phyloP scores from a whole-genome alignment of 2,888 invertebrate genomes.

The Nymphalis c-album region DNA sequence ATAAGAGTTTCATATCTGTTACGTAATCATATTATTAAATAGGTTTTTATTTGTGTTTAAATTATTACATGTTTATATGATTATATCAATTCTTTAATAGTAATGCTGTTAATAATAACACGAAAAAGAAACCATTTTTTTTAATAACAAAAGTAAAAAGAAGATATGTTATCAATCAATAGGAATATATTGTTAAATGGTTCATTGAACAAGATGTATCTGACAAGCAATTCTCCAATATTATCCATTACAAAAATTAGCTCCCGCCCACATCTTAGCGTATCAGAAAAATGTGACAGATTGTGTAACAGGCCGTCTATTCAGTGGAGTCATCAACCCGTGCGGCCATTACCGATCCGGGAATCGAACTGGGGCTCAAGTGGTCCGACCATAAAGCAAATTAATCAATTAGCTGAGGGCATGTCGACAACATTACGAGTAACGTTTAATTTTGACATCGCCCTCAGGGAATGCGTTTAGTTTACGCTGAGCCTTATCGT shows the following conservation, averaged over 20 bases:
- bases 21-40: slow-evolving; percentile 1
- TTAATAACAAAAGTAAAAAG: too few species aligned
- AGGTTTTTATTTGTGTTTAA: slow-evolving; percentile 2
- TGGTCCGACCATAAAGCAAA: slow-evolving; percentile 79
- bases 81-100: not conserved
- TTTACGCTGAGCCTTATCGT: slow-evolving; percentile 44
- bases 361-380: slow-evolving; percentile 73
- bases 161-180: not conserved
- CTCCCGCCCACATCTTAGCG: slow-evolving; percentile 45
- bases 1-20: slow-evolving; percentile 19
- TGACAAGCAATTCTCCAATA: slow-evolving; percentile 12
- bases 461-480: slow-evolving; percentile 48
- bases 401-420: slow-evolving; percentile 81
- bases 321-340: slow-evolving; percentile 66
- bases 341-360: slow-evolving; percentile 65
- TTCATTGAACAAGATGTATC: slow-evolving; percentile 2
- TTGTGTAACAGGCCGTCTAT: slow-evolving; percentile 73
- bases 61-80: not conserved
- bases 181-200: not conserved
- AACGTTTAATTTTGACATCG: slow-evolving; percentile 77
- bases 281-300: slow-evolving; percentile 74
- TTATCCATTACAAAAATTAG: slow-evolving; percentile 53
- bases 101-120: too few species aligned
- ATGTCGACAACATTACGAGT: slow-evolving; percentile 79
- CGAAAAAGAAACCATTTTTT: too few species aligned